Evolutionary conservation across 2,888 invertebrate species (phyloP), one percentile per base, ranked within the genome.

Genomic region (Amblyteles armatorius): DNA sequence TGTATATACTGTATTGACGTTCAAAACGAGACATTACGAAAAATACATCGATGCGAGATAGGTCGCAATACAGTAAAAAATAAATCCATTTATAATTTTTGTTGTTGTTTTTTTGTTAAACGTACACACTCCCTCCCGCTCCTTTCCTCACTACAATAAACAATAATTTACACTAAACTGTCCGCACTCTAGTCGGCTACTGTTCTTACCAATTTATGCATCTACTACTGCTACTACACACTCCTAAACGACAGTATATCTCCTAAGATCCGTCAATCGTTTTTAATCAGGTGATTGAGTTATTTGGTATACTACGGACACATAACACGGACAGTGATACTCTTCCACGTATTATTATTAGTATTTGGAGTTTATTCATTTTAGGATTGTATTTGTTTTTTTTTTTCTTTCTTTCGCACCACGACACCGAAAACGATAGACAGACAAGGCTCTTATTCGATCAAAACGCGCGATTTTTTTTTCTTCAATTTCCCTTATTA

Each of bases 11-110:
- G 50, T 71, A 67, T 40, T 50, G 52, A 90, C 82, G 65, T 84
- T 88, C 84, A 86, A 90, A 90, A 90, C 71, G 85, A 88, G 86
- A 88, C 82, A 87, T 84, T 83, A 87, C 88, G 80, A 91, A 91
- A 90, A 89, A 89, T 91, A 92, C 92, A 91, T 90, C 83, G 84
- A 92, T 88, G 88, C 87, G 82, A 91, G 90, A 85, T 82, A 83
- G 60, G 79, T 78, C 48, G 33, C 33, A 16, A 73, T 88, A 90
- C 90, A 90, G 87, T 90, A 92, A 69, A 92, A 92, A 92, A 92
- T 92, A 91, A 92, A 90, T 86, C 81, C 73, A 79, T 68, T 63
- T 68, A 65, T 65, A 76, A 48, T 48, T 63, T 44, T 60, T 74
- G 3, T 48, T 44, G 44, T 16, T 48, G 4, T 48, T 48, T 13